A percentile compares a stretch with the other conserved stretches of the same genome.
phyloP scores from a whole-genome alignment of 2,888 invertebrate genomes.

The Polietes domitor region DNA sequence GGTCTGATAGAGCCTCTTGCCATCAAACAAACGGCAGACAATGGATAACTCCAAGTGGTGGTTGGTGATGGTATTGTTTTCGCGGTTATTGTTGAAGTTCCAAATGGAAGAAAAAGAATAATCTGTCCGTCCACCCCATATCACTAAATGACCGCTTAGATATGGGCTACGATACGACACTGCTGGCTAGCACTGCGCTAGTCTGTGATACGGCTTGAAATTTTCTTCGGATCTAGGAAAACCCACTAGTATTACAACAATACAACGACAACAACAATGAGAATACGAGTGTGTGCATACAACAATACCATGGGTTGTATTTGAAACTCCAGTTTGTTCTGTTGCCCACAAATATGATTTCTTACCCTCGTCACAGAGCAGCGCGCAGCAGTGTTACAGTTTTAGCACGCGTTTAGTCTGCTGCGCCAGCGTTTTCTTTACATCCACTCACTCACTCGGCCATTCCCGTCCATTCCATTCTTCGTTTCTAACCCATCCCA shows the following conservation, averaged over 20 bases:
- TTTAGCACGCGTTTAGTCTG: constrained; percentile 28
- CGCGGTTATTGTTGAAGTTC: neutral
- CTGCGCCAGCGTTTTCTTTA: neutral
- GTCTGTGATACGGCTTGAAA: neutral
- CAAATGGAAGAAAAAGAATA: neutral
- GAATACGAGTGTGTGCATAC: neutral
- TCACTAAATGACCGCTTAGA: neutral
- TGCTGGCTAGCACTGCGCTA: too few species aligned
- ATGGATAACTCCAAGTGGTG: neutral
- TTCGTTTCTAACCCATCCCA: constrained; percentile 20
- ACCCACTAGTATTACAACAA: neutral
- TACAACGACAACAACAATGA: neutral
- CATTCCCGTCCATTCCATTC: constrained; percentile 38
- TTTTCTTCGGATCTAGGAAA: neutral
- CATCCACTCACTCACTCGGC: neutral
- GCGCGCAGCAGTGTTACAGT: constrained; percentile 30
- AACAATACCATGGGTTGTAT: neutral
- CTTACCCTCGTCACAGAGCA: neutral
- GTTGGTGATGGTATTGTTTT: neutral
- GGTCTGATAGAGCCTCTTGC: neutral
- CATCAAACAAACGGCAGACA: neutral
- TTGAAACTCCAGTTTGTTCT: neutral
- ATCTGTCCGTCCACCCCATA: neutral
- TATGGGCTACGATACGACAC: neutral
- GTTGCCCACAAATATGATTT: constrained; percentile 17